Percentiles rank a stretch among this genome's conserved stretches.
Evolutionary conservation across 2,797 vertebrate species (phyloP).

Genomic region (Kryptolebias ocellatus): DNA sequence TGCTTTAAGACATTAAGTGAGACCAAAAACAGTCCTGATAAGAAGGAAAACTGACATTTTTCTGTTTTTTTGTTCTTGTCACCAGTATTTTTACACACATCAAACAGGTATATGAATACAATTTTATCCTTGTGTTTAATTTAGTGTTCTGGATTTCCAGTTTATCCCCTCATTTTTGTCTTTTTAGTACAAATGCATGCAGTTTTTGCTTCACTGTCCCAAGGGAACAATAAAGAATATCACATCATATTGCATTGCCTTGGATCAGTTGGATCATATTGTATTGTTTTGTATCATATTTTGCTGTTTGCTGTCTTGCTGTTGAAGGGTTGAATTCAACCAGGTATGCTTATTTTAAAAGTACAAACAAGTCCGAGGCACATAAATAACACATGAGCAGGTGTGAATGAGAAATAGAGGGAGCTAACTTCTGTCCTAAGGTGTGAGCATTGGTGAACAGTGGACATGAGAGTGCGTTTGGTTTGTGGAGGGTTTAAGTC

Average conservation of each 20-base stretch:
- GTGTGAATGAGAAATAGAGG: slow-evolving; percentile 16
- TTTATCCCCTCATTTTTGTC: slow-evolving; percentile 9
- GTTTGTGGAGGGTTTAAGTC: slow-evolving; percentile 21
- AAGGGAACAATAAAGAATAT: no score
- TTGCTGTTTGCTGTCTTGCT: slow-evolving; percentile 5
- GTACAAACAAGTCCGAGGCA: slow-evolving; percentile 27
- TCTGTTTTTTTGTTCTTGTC: slow-evolving; percentile 50
- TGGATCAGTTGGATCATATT: background rate
- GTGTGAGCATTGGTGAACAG: slow-evolving; percentile 9
- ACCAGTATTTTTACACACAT: slow-evolving; percentile 38
- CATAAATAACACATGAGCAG: slow-evolving; percentile 42
- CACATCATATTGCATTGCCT: background rate
- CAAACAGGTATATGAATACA: background rate
- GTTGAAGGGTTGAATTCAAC: slow-evolving; percentile 27
- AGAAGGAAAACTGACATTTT: slow-evolving; percentile 10
- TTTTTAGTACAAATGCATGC: slow-evolving; percentile 28
- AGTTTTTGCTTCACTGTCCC: no score
- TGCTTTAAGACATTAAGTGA: slow-evolving; percentile 10
- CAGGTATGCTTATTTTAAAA: slow-evolving; percentile 36
- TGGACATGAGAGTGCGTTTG: slow-evolving; percentile 13
- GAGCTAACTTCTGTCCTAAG: slow-evolving; percentile 6
- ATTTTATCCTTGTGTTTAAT: background rate
- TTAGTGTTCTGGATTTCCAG: slow-evolving; percentile 17
- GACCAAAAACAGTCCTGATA: slow-evolving; percentile 15
- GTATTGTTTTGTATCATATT: background rate